These are phyloP conservation scores for Camponotus floridanus DNA, from an alignment of 1,140 invertebrate species.

Conservation along the genomic window DNA sequence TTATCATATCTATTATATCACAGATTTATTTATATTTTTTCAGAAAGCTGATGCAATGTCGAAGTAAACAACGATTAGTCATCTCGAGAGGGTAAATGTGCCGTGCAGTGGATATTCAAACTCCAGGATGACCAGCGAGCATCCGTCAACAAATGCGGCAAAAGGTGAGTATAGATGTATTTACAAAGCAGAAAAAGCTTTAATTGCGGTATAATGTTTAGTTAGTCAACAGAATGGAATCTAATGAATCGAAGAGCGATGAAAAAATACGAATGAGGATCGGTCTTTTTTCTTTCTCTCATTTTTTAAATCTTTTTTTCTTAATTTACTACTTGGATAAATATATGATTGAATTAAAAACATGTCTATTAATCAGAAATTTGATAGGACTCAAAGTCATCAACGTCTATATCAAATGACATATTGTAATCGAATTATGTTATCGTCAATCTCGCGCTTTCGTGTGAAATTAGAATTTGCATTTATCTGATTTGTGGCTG, in stretches of 20 bases:
- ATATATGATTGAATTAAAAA: background rate
- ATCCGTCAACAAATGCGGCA: slow-evolving; percentile 71
- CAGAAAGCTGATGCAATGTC: slow-evolving; percentile 69
- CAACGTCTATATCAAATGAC: background rate
- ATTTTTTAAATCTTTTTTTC: background rate
- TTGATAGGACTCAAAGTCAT: background rate
- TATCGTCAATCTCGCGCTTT: background rate
- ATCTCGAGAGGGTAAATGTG: slow-evolving; percentile 72
- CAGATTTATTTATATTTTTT: slow-evolving; percentile 42
- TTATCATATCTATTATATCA: no score
- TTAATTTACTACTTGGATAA: background rate
- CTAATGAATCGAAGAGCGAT: background rate
- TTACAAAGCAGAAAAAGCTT: background rate
- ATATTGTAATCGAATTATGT: background rate
- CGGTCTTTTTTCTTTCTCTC: background rate
- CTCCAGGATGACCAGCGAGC: slow-evolving; percentile 79
- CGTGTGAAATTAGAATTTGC: background rate
- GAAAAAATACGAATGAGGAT: background rate
- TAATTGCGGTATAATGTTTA: background rate
- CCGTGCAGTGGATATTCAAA: slow-evolving; percentile 72
- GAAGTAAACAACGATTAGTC: slow-evolving; percentile 51
- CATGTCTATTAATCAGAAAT: background rate
- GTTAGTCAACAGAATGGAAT: background rate
- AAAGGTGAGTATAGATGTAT: slow-evolving; percentile 68
- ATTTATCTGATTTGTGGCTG: background rate